Evolutionary conservation across 2,797 vertebrate genomes (phyloP), one percentile per base, ranked within the genome.

Genomic region (Chaetodon trifasciatus): DNA sequence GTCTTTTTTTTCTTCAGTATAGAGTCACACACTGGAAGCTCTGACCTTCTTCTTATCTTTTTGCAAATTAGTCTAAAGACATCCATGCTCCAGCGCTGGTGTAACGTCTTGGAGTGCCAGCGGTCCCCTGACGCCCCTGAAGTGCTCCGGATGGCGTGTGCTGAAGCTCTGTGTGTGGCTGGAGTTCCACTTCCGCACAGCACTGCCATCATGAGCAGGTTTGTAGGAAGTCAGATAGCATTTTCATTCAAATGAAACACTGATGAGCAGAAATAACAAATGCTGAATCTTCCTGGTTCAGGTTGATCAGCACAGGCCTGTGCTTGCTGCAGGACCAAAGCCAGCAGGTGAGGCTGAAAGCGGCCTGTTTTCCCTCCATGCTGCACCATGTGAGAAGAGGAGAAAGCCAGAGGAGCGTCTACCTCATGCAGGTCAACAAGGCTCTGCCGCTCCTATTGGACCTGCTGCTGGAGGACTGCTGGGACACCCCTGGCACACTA

Each of bases 311-410:
- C 49, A 69, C 86, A 1, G 95, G 94, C 70, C 86, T 98, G 57
- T 85, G 91, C 86, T 89, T 98, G 78, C 95, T 98, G 67, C 97
- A 98, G 92, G 97, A 98, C 8, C 96, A 97, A 90, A 96, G 93
- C 77, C 94, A 90, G 21, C 88, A 91, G 68, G 97, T 97, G 60
- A 95, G 97, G 83, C 88, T 88, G 0, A 94, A 94, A 86, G 94
- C 94, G 0, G 94, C 97, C 0, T 49, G 85, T 66, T 98, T 98
- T 0, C 84, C 94, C 81, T 96, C 96, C 63, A 58, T 82, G 21
- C 67, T 96, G 68, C 70, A 2, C 64, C 89, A 79, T 8, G 47
- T 56, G 19, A 81, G 55, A 0, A 17, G 6, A 23, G 61, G 78
- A 12, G 73, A 3, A 39, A n/a, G 77, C 28, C 89, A 74, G 57